These are phyloP conservation scores for Malthinus seriepunctatus DNA, from an alignment of 2,888 invertebrate genomes.

Conservation along the genomic window DNA sequence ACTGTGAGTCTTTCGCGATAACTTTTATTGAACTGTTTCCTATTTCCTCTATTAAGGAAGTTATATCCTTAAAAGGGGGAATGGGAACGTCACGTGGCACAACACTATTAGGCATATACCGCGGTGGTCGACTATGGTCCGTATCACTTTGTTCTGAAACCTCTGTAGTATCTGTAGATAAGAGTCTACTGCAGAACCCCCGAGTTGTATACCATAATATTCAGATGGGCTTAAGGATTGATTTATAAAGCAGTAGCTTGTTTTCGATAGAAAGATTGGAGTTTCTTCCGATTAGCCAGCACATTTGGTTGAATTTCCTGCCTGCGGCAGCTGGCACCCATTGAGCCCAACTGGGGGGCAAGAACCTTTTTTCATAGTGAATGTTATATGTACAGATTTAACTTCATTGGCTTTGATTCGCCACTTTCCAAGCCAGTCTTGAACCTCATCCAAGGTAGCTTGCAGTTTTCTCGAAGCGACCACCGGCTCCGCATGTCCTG, in stretches of 20 bases:
- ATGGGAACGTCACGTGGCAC: too few species aligned
- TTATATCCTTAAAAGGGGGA: too few species aligned
- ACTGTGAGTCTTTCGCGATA: too few species aligned
- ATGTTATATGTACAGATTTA: neutral
- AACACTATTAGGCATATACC: too few species aligned
- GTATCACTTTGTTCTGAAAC: slow-evolving; percentile 12
- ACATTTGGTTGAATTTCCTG: slow-evolving; percentile 2
- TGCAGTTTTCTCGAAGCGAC: neutral
- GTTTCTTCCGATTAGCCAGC: slow-evolving; percentile 8
- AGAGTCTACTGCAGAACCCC: slow-evolving; percentile 21
- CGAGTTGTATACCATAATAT: slow-evolving; percentile 17
- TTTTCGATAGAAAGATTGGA: neutral
- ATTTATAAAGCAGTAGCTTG: slow-evolving; percentile 10
- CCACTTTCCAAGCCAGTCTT: neutral
- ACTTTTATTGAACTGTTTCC: too few species aligned
- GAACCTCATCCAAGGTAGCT: neutral
- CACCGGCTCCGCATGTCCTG: neutral
- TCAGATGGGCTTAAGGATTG: slow-evolving; percentile 6
- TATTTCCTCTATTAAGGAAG: too few species aligned
- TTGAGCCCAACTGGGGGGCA: too few species aligned
- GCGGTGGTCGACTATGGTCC: too few species aligned
- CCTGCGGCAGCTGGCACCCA: too few species aligned
- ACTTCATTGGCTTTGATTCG: neutral
- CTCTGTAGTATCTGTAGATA: slow-evolving; percentile 15
- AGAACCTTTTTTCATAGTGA: neutral